phyloP scores from a whole-genome alignment of 2,888 invertebrate genomes.

The Pycnomerus fuliginosus region DNA sequence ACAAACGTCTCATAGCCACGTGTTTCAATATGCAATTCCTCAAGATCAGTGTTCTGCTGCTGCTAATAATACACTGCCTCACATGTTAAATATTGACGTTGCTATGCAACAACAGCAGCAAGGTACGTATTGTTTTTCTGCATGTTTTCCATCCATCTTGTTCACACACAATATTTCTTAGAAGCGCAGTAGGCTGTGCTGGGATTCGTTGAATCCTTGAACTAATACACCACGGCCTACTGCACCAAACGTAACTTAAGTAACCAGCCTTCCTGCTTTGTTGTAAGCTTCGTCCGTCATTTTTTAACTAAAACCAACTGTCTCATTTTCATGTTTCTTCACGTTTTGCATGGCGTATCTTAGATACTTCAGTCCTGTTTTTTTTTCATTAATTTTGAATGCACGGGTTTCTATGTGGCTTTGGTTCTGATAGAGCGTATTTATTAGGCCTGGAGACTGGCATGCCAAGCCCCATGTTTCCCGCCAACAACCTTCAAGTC shows the following conservation, averaged over 20 bases:
- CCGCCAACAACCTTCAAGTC: constrained; percentile 49
- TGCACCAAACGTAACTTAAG: no score
- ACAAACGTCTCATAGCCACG: constrained; percentile 44
- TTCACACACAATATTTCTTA: constrained; percentile 13
- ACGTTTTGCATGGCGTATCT: neutral
- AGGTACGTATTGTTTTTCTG: constrained; percentile 28
- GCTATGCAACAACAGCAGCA: constrained; percentile 49
- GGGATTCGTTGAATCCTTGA: no score
- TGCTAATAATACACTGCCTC: constrained; percentile 49
- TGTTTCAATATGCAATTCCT: constrained; percentile 47
- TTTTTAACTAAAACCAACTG: no score
- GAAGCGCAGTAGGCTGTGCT: no score
- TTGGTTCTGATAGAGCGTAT: constrained; percentile 33
- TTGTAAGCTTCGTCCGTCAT: constrained; percentile 15
- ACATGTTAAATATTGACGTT: constrained; percentile 55
- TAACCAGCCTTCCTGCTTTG: constrained; percentile 23
- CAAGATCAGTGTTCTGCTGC: constrained; percentile 44
- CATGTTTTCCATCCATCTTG: constrained; percentile 7
- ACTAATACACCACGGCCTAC: no score
- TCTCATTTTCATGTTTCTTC: no score
- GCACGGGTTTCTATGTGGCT: constrained; percentile 22
- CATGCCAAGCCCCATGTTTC: constrained; percentile 52
- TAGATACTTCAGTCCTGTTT: neutral
- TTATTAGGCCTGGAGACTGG: constrained; percentile 51
- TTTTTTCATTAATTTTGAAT: constrained; percentile 4